Conservation (phyloP, 2,113 vertebrate species). For the Perca flavescens region DNA sequence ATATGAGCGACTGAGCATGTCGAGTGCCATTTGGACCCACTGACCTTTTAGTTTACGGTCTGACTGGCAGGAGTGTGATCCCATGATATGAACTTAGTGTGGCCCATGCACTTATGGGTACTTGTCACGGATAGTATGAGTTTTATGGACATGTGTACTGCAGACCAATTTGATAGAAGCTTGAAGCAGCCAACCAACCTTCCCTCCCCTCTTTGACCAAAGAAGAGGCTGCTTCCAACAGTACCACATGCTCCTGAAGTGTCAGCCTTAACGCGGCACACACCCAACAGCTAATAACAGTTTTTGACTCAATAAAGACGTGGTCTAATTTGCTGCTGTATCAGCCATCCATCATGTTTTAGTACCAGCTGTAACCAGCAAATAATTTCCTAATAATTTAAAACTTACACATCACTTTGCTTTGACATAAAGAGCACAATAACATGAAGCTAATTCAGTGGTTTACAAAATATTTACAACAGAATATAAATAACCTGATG, state of each 20-base stretch:
- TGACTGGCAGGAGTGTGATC: slow-evolving; percentile 47
- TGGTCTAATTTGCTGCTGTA: background rate
- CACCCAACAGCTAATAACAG: background rate
- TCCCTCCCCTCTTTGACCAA: background rate
- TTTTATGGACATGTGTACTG: background rate
- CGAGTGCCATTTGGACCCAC: slow-evolving; percentile 57
- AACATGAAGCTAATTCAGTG: background rate
- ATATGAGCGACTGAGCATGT: slow-evolving; percentile 60
- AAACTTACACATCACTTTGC: background rate
- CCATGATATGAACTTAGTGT: slow-evolving; percentile 30
- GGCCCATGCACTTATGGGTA: background rate
- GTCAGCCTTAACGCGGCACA: background rate
- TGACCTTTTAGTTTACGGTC: slow-evolving; percentile 64
- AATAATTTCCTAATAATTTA: background rate
- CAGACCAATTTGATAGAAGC: background rate
- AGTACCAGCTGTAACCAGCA: background rate
- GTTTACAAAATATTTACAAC: background rate
- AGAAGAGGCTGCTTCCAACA: background rate
- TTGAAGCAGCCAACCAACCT: background rate
- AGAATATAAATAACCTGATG: background rate
- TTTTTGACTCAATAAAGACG: background rate
- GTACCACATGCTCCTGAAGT: background rate
- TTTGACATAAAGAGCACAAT: background rate
- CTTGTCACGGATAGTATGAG: slow-evolving; percentile 1
- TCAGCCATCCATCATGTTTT: background rate